These are phyloP conservation scores for Axis porcinus DNA, from an alignment of 2,113 vertebrate species.

Conservation along the genomic window DNA sequence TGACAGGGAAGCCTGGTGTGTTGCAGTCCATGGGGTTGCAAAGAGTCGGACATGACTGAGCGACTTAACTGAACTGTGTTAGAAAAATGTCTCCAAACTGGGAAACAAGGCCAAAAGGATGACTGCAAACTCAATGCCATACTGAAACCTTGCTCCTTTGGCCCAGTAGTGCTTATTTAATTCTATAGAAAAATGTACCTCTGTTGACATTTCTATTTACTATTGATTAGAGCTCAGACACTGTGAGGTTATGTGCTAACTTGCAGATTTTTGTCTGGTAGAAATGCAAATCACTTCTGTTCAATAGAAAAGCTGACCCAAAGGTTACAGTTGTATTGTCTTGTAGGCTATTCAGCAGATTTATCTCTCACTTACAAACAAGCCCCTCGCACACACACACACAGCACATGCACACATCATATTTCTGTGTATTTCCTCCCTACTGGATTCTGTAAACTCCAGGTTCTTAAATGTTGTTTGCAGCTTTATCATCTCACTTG, in stretches of 20 bases:
- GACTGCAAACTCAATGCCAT: not conserved
- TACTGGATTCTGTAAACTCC: not conserved
- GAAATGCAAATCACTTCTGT: constrained; percentile 31
- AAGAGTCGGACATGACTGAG: not conserved
- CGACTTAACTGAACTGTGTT: not conserved
- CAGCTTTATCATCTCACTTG: not conserved
- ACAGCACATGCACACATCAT: not conserved
- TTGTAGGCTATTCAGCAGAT: not conserved
- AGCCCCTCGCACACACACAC: not conserved
- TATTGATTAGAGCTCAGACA: not conserved
- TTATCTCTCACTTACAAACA: not conserved
- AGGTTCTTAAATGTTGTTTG: not conserved
- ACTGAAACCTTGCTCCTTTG: not conserved
- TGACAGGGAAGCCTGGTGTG: not conserved
- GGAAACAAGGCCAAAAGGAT: not conserved
- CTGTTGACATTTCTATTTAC: not conserved
- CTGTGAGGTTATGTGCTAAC: not conserved
- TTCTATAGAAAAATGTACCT: not conserved
- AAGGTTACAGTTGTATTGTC: not conserved
- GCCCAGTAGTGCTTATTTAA: not conserved
- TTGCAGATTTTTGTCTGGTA: not conserved
- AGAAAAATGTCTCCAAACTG: not conserved
- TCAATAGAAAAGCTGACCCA: not conserved
- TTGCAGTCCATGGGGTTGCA: not conserved
- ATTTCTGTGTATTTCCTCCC: not conserved